Evolutionary conservation across 2,113 vertebrate genomes (phyloP), one percentile per base, ranked within the genome.

Genomic region (Oreochromis tanganicae): DNA sequence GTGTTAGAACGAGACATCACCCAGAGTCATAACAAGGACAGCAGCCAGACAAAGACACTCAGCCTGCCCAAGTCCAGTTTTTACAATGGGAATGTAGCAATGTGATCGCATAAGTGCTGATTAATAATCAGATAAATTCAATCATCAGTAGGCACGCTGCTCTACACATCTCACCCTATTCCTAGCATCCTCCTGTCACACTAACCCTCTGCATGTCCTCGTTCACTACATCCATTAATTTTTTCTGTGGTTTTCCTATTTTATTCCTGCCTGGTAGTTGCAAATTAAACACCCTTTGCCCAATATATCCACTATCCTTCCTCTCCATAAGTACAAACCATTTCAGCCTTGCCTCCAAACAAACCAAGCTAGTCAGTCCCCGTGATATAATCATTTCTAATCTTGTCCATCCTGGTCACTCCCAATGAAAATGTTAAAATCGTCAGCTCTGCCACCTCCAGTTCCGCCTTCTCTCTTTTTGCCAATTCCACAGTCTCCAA

Each of bases 1-100:
- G 88, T 82, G 93, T 84, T 81, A 81, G 46, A 87, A 85, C 59
- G 95, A 90, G 95, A 95, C 91, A 92, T 95, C 94, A 55, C 94
- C 92, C 86, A 61, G 80, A 82, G 55, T 68, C 57, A 83, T 80
- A 48, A 61, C 55, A 57, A 79, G 46, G 50, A 46, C 38, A 43
- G 56, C 34, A 80, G 61, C 82, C 27, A 87, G 68, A 36, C 32
- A 79, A 63, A 81, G 34, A 85, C 50, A 80, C 66, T 24, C 46
- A 32, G 57, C 46, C 24, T 79, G 75, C 17, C 43, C 34, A 1
- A 32, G 11, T 8, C 24, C 36, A 36, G 32, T 41, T 14, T 54
- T 34, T 19, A 27, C 48, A 61, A 29, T 61, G 81, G 4, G 8
- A 54, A 13, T 43, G 43, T 73, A n/a, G 2, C 59, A 9, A 3